These are phyloP conservation scores for Anguilla japonica DNA, from an alignment of 2,113 vertebrate species.

Conservation along the genomic window DNA sequence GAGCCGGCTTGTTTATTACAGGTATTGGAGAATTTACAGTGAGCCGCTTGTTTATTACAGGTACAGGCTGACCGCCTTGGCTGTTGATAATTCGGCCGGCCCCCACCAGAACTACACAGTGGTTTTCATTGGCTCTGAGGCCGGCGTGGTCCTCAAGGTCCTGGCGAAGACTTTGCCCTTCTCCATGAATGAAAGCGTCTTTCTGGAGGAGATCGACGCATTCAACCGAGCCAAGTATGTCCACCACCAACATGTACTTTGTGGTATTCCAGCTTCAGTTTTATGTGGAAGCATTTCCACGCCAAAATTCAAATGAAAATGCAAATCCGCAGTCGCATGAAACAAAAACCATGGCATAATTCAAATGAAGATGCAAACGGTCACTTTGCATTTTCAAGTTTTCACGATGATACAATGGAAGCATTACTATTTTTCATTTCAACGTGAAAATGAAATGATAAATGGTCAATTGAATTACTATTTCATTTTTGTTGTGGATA, in stretches of 20 bases:
- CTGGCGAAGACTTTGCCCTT: constrained; percentile 85
- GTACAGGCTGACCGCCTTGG: constrained; percentile 88
- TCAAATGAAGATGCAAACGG: no score
- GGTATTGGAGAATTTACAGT: constrained; percentile 62
- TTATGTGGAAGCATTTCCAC: no score
- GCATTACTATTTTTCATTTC: no score
- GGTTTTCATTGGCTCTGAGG: constrained; percentile 93
- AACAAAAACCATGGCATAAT: no score
- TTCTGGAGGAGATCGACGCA: constrained; percentile 95
- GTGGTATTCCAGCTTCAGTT: no score
- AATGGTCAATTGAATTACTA: no score
- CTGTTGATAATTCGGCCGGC: constrained; percentile 87
- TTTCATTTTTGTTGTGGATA: no score
- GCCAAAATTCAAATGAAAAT: no score
- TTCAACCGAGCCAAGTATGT: constrained; percentile 96
- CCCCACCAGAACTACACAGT: constrained; percentile 93
- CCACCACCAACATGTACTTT: not conserved
- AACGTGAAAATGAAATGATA: no score
- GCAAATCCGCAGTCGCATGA: no score
- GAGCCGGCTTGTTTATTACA: constrained; percentile 49
- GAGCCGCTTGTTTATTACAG: constrained; percentile 58
- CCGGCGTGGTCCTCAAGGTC: constrained; percentile 91
- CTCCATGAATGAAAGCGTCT: constrained; percentile 87
- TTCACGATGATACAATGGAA: no score
- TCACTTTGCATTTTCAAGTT: no score